Base-by-base conservation (phyloP, 1,140 invertebrate genomes). In the Euschistus heros region DNA sequence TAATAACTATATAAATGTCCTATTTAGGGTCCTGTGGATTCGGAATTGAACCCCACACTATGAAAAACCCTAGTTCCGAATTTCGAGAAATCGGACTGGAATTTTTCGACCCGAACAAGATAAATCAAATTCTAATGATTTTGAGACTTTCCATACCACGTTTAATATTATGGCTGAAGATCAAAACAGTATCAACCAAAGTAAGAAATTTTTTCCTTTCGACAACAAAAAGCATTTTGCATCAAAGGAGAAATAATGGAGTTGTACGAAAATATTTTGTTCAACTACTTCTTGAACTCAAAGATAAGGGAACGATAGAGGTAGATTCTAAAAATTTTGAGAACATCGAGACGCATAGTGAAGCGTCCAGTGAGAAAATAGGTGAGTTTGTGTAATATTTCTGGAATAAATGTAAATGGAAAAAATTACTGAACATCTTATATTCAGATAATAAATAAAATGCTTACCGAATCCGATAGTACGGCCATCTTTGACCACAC, bases 21-120 rank as follows among this genome's bases (percentile, higher is more conserved):
- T 14, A 50, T 63, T 50, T 26, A 64, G 77, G 76, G 24, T 76
- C 75, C 0, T 80, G 78, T 66, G 79, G 77, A 15, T 82, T 83
- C 70, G 82, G 82, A 13, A 72, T 82, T 2, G 76, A 82, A 52
- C 77, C 77, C 17, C 76, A 81, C 61, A 78, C 76, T 8, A 72
- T 82, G 68, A 71, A 69, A 17, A 69, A 78, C 69, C 72, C 75
- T 0, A 67, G 78, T 20, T 76, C 79, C 37, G 75, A 79, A 63
- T 82, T 82, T 68, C 71, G 74, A 55, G 64, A 69, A 44, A 78
- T 80, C 70, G 78, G 78, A 0, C 68, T 70, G 18, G 63, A 62
- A 72, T 74, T 69, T 70, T 73, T 62, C 72, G 73, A 71, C 71
- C 73, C 47, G n/a, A 72, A 24, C 61, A 64, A n/a, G 70, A 75